These are phyloP conservation scores for Pomacea maculata DNA, from an alignment of 1,140 invertebrate species.

Conservation along the genomic window DNA sequence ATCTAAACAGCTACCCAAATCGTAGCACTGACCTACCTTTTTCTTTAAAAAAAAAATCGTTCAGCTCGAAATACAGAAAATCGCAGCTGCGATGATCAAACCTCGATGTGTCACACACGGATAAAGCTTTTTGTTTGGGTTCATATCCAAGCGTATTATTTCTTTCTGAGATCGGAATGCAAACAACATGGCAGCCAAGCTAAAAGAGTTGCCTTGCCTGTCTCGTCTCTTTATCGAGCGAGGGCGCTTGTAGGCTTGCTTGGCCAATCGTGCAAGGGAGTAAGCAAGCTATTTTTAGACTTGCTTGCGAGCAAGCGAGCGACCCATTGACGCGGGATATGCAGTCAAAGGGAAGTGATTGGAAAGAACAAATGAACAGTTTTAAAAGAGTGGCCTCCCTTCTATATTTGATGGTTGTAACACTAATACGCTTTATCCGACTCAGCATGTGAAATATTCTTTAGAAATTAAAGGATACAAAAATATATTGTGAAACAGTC, in stretches of 20 bases:
- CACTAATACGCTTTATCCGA: not conserved
- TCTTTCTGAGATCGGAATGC: not conserved
- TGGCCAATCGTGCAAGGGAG: slow-evolving; percentile 25
- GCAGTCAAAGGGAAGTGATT: not conserved
- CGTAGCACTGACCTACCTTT: too few relatives aligned
- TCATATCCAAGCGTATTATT: too few relatives aligned
- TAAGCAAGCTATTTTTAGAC: slow-evolving; percentile 25
- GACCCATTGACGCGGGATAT: slow-evolving; percentile 2
- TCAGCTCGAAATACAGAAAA: too few relatives aligned
- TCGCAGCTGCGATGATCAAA: too few relatives aligned
- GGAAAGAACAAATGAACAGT: not conserved
- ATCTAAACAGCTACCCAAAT: too few relatives aligned
- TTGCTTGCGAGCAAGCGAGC: slow-evolving; percentile 23
- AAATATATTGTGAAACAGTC: not conserved
- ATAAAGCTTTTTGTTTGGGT: too few relatives aligned
- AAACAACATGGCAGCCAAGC: slow-evolving; percentile 20
- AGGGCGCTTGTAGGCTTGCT: slow-evolving; percentile 20
- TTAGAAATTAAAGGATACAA: not conserved
- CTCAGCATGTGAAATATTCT: not conserved
- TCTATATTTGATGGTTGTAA: not conserved
- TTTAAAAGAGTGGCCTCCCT: not conserved
- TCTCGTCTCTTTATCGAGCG: slow-evolving; percentile 20
- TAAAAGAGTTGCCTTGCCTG: not conserved
- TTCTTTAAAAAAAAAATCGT: too few relatives aligned
- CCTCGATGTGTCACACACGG: too few relatives aligned